Conservation (phyloP, 2,113 vertebrate species). For the Oreamnos americanus region DNA sequence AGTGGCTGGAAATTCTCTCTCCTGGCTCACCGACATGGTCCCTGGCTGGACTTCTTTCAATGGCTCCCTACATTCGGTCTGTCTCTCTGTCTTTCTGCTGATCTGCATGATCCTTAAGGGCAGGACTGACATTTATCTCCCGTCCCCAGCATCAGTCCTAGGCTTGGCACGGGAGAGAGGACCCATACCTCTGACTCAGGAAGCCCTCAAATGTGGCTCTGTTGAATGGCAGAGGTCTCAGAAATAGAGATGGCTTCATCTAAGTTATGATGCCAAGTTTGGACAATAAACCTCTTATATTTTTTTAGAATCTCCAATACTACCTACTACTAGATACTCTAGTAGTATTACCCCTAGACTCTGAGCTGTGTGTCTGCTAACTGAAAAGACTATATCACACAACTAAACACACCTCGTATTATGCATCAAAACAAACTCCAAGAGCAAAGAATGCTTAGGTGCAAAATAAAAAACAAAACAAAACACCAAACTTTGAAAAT, state of each 20-base stretch:
- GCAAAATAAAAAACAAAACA: neutral
- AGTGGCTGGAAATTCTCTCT: too few species aligned
- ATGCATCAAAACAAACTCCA: neutral
- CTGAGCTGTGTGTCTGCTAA: neutral
- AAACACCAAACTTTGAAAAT: neutral
- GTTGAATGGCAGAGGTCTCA: neutral
- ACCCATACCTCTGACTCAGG: neutral
- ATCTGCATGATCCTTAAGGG: neutral
- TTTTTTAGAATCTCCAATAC: neutral
- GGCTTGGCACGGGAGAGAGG: neutral
- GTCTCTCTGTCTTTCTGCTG: neutral
- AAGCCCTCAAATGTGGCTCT: neutral
- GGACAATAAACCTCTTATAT: neutral
- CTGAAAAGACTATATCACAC: accelerated
- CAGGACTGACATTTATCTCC: neutral
- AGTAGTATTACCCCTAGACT: accelerated
- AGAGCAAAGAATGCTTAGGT: neutral
- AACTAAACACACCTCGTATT: neutral
- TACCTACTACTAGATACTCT: accelerated
- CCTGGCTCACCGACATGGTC: accelerated
- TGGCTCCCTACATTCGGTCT: accelerated
- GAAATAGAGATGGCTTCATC: neutral
- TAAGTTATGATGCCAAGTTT: neutral
- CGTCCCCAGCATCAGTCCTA: too few species aligned
- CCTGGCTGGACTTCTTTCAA: accelerated